Evolutionary conservation across 2,113 vertebrate species (phyloP).

Genomic region (Podilymbus podiceps): DNA sequence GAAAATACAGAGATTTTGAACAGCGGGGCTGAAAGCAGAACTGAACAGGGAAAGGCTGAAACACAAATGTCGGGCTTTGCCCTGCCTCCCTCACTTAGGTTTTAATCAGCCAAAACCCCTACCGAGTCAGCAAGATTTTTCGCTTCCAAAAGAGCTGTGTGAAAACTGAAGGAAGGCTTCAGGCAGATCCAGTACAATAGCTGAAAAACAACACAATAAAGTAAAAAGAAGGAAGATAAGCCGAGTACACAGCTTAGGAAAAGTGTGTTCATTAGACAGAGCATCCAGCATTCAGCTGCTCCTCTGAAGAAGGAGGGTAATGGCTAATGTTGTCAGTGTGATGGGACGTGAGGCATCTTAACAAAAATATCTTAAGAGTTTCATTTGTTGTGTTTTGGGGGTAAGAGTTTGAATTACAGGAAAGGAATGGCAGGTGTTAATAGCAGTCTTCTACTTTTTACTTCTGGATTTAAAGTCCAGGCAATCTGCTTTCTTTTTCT

Average conservation of each 20-base stretch:
- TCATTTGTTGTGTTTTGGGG: not conserved
- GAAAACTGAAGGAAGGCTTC: constrained; percentile 22
- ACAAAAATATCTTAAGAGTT: not conserved
- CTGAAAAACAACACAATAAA: not conserved
- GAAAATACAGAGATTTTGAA: not conserved
- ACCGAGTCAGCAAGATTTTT: constrained; percentile 29
- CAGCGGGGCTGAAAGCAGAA: fast-evolving
- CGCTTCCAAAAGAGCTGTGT: constrained; percentile 21
- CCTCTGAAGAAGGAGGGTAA: not conserved
- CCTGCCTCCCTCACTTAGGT: not conserved
- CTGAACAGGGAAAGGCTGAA: not conserved
- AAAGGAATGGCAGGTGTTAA: not conserved
- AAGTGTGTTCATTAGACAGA: not conserved
- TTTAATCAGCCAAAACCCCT: constrained; percentile 26
- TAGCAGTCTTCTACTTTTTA: not conserved
- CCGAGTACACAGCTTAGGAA: not conserved
- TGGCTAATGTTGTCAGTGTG: fast-evolving
- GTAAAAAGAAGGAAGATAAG: not conserved
- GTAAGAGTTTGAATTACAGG: not conserved
- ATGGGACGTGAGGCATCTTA: not conserved
- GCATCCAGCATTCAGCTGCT: not conserved
- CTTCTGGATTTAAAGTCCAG: not conserved
- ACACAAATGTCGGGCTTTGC: not conserved
- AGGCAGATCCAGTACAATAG: constrained; percentile 11
- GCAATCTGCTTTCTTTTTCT: not conserved